Evolutionary conservation across 2,888 invertebrate genomes (phyloP).

Genomic region (Drosophila kanekoi): DNA sequence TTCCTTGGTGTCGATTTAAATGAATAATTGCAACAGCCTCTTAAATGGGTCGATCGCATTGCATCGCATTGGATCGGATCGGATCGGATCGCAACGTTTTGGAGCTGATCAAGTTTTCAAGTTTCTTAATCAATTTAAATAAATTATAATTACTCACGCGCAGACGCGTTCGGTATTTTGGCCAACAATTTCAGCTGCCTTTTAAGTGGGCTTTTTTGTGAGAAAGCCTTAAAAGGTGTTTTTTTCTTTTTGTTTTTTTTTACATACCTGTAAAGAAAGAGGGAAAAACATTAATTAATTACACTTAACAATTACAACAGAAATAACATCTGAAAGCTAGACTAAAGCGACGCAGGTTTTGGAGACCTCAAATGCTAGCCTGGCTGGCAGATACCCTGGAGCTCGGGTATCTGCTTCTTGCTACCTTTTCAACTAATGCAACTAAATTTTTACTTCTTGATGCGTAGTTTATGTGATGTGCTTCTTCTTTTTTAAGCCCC

Average conservation of each 20-base stretch:
- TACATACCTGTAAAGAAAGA: conserved; percentile 66
- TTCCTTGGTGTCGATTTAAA: conserved; percentile 62
- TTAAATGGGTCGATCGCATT: conserved; percentile 59
- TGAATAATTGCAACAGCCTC: conserved; percentile 67
- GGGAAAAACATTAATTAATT: conserved; percentile 43
- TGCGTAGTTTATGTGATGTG: too few species aligned
- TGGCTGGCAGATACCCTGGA: conserved; percentile 1
- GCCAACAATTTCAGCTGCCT: conserved; percentile 1
- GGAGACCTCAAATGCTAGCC: not conserved
- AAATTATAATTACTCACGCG: conserved; percentile 76
- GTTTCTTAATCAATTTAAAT: conserved; percentile 71
- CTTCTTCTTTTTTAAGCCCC: too few species aligned
- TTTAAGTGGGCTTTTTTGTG: conserved; percentile 1
- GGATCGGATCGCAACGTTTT: conserved; percentile 30
- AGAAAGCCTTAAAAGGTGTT: conserved; percentile 20
- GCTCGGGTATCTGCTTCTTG: too few species aligned
- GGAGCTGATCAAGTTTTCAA: conserved; percentile 26
- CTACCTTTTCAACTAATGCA: too few species aligned
- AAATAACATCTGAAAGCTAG: not conserved
- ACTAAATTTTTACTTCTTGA: too few species aligned
- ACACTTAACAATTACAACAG: not conserved
- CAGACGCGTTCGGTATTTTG: conserved; percentile 23
- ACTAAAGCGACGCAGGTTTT: not conserved
- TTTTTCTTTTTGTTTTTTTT: conserved; percentile 13
- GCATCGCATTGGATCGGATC: conserved; percentile 52